These are phyloP conservation scores for Meiosimyza platycephala DNA, from an alignment of 2,888 invertebrate genomes.

Conservation along the genomic window DNA sequence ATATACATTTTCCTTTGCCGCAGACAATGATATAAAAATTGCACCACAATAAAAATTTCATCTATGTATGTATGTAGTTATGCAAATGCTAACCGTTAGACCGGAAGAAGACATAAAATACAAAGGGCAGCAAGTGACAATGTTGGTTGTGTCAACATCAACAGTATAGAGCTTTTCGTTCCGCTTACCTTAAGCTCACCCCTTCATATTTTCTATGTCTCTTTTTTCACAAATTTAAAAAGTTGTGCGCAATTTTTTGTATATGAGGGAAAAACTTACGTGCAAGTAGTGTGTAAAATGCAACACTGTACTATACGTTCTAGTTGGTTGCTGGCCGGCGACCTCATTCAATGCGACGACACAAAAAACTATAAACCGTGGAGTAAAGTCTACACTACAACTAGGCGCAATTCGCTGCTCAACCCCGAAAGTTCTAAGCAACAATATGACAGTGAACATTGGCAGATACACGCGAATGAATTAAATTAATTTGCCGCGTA, in stretches of 20 bases:
- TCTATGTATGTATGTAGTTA: not conserved
- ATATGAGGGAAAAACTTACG: not conserved
- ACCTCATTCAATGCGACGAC: conserved; percentile 19
- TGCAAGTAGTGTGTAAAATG: not conserved
- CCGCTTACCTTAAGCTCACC: not conserved
- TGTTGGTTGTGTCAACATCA: not conserved
- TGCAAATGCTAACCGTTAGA: not conserved
- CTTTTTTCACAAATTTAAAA: not conserved
- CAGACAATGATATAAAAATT: too few species aligned
- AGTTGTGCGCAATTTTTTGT: not conserved
- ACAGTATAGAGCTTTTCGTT: not conserved
- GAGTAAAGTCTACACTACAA: conserved; percentile 1
- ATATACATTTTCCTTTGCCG: too few species aligned
- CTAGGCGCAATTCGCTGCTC: conserved; percentile 3
- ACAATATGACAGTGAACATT: not conserved
- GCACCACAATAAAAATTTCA: not conserved
- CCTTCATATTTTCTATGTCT: not conserved
- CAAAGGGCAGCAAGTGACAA: not conserved
- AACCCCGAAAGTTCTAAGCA: not conserved
- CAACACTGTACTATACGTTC: conserved; percentile 7
- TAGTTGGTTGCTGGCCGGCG: conserved; percentile 14
- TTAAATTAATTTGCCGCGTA: conserved; percentile 11
- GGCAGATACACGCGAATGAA: too few species aligned
- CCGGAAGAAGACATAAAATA: too few species aligned
- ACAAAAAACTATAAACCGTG: conserved; percentile 12